Evolutionary conservation across 2,797 vertebrate species (phyloP), one percentile per base, ranked within the genome.

Genomic region (Myotis findleyi): DNA sequence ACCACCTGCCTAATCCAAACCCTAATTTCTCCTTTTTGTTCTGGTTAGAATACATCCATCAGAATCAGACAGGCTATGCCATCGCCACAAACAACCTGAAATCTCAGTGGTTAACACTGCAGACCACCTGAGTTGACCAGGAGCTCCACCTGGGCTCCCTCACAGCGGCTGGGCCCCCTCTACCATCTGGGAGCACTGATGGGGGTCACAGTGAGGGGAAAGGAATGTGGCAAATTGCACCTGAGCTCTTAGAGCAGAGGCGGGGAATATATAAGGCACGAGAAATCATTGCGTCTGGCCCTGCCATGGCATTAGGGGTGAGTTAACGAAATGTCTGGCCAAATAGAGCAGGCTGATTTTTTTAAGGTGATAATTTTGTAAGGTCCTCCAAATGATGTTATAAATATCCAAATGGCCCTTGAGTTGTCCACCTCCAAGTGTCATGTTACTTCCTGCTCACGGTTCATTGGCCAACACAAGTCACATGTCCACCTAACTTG

Each of bases 181-280:
- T 30, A 21, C 41, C 41, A 51, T 3, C 77, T 5, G 8, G 59
- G 57, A 44, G 49, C 49, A 72, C 21, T 8, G 62, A 7, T 1
- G 36, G 41, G 18, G 49, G 25, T 47, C 90, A 49, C 1, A 18
- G 21, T 30, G 13, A 55, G 25, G 9, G 47, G 53, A 23, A 64
- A 87, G 6, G 53, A 55, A 44, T 5, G 38, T 0, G 18, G 49
- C 27, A 51, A 73, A 68, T 17, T 2, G 12, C 18, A 76, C 49
- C 79, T 16, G 23, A 49, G 57, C 49, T 49, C 87, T 38, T 18
- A 73, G 25, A 30, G 27, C 59, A 30, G 27, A 11, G 59, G 59
- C 14, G 59, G 59, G 13, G 27, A 30, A 30, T 27, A 30, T 14
- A 0, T 30, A 62, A 62, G 27, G 59, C 27, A 1, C 0, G 6